These are phyloP conservation scores for Brachypalpus laphriformis DNA, from an alignment of 2,888 invertebrate genomes.

Conservation along the genomic window DNA sequence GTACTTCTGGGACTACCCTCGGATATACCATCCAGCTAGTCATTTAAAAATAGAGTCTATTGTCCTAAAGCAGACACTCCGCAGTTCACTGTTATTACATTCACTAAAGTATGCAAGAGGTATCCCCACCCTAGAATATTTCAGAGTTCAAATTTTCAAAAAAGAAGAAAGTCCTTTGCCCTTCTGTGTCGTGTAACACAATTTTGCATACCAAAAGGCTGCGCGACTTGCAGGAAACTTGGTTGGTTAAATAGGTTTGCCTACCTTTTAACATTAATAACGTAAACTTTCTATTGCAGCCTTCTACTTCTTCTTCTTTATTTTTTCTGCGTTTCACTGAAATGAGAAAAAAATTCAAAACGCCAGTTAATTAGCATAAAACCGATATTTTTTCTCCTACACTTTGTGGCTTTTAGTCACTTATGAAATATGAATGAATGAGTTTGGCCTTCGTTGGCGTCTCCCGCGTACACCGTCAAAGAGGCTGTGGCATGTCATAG, in stretches of 20 bases:
- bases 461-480: not conserved
- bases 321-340: not conserved
- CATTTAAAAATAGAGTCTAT: not conserved
- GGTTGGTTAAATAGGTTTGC: slow-evolving; percentile 30
- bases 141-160: not conserved
- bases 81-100: slow-evolving; percentile 3
- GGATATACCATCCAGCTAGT: too few relatives aligned
- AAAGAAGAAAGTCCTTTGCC: not conserved
- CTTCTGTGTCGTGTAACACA: not conserved
- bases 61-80: not conserved
- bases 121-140: not conserved
- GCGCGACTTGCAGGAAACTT: not conserved
- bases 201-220: not conserved
- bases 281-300: slow-evolving; percentile 20
- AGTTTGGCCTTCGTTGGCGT: slow-evolving; percentile 3
- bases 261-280: slow-evolving; percentile 44
- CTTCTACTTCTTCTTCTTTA: not conserved
- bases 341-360: slow-evolving; percentile 28
- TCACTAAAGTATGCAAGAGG: slow-evolving; percentile 1
- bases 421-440: slow-evolving; percentile 66
- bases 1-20: too few relatives aligned
- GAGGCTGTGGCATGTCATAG: slow-evolving; percentile 5
- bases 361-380: slow-evolving; percentile 56
- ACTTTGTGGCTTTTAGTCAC: slow-evolving; percentile 56
- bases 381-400: slow-evolving; percentile 27